These are phyloP conservation scores for Coptotermes formosanus DNA, from an alignment of 1,140 invertebrate species.

Conservation along the genomic window DNA sequence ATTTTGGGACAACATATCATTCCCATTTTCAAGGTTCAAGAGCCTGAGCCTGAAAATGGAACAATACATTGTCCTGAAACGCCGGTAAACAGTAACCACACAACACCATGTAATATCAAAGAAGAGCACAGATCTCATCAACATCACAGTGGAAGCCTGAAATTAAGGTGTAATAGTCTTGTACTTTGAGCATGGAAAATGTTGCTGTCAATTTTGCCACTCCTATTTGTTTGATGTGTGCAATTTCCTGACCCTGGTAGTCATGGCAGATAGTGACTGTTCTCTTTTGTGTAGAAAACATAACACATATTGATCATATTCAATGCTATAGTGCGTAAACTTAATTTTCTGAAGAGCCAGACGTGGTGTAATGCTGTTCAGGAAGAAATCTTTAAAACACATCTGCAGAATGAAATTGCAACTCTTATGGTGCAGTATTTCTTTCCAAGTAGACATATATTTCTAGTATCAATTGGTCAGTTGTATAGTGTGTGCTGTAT, in stretches of 20 bases:
- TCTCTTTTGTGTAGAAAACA: neutral
- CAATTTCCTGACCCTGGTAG: neutral
- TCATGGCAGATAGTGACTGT: neutral
- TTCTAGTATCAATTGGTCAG: neutral
- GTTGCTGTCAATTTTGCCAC: neutral
- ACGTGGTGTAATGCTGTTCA: neutral
- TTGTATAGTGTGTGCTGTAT: neutral
- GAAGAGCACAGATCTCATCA: no score
- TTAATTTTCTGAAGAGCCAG: neutral
- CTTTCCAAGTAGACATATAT: neutral
- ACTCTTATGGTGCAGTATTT: neutral
- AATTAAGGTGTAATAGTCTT: no score
- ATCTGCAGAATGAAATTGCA: neutral
- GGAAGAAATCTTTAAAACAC: neutral
- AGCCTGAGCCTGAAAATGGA: no score
- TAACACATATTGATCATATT: neutral
- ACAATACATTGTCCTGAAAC: no score
- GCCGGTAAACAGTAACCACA: no score
- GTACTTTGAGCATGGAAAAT: neutral
- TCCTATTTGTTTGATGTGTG: neutral
- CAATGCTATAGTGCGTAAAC: neutral
- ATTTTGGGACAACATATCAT: no score
- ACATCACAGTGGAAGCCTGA: no score
- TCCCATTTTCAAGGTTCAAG: no score
- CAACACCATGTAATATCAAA: no score